A percentile compares a stretch with the other conserved stretches of the same genome.
Conservation (phyloP, 2,888 invertebrate species). For the Drosophila lacicola region DNA sequence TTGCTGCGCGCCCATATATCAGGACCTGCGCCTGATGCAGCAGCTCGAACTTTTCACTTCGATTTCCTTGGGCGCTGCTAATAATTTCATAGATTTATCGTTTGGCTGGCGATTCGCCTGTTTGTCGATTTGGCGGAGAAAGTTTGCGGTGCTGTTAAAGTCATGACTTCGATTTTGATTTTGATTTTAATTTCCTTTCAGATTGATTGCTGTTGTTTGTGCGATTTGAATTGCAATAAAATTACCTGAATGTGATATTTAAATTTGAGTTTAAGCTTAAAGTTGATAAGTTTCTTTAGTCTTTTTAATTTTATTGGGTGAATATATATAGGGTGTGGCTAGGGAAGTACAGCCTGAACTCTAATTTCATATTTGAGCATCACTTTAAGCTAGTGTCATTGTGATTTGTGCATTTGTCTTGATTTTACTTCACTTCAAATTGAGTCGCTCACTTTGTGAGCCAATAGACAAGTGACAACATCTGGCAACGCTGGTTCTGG, state of each 20-base stretch:
- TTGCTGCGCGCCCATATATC: conserved; percentile 29
- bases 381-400: conserved; percentile 8
- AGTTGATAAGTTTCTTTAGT: too few species aligned
- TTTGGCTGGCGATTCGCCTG: conserved; percentile 32
- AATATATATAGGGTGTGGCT: too few species aligned
- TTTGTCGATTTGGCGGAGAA: conserved; percentile 29
- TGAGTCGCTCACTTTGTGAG: conserved; percentile 39
- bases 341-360: not conserved
- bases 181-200: conserved; percentile 52
- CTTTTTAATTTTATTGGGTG: too few species aligned
- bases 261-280: not conserved
- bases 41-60: conserved; percentile 48
- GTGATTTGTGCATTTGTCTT: conserved; percentile 68
- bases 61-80: conserved; percentile 55
- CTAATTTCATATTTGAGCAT: not conserved
- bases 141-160: conserved; percentile 17
- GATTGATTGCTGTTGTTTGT: conserved; percentile 52
- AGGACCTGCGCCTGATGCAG: not conserved
- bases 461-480: conserved; percentile 48
- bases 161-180: conserved; percentile 36
- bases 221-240: not conserved
- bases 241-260: not conserved
- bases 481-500: conserved; percentile 34
- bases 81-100: conserved; percentile 76
- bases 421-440: conserved; percentile 67